phyloP scores from a whole-genome alignment of 2,888 invertebrate genomes.

The Himalopsyche anomala region DNA sequence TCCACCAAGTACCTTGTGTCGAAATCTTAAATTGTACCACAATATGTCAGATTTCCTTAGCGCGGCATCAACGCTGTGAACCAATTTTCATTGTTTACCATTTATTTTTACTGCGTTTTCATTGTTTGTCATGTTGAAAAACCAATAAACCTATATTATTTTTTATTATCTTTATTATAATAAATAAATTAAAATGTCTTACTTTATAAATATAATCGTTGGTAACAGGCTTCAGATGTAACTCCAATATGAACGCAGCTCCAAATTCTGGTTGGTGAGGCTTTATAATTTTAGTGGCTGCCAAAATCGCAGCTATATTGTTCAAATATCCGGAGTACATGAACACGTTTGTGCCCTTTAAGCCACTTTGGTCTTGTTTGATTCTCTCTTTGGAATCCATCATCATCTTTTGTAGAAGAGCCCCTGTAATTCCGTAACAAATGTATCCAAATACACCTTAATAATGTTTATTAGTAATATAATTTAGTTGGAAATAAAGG shows the following conservation, averaged over 20 bases:
- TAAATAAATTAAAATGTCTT: conserved; percentile 1
- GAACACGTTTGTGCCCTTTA: conserved; percentile 71
- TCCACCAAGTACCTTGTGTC: no score
- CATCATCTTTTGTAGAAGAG: conserved; percentile 76
- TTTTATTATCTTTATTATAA: no score
- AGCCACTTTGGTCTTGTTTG: conserved; percentile 67
- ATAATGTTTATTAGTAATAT: no score
- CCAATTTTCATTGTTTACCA: no score
- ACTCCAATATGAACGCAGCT: conserved; percentile 77
- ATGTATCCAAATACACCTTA: no score
- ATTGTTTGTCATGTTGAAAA: no score
- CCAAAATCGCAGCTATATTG: conserved; percentile 78
- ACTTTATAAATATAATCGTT: conserved; percentile 75
- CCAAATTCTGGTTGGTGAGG: conserved; percentile 79
- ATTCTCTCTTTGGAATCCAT: conserved; percentile 72
- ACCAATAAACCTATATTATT: no score
- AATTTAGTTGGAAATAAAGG: no score
- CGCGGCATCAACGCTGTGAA: no score
- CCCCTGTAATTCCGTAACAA: conserved; percentile 69
- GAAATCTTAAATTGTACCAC: no score
- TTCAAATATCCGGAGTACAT: conserved; percentile 81
- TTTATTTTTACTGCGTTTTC: no score
- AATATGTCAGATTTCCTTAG: no score
- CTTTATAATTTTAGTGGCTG: conserved; percentile 77
- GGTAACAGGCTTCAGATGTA: conserved; percentile 72